Evolutionary conservation across 2,113 vertebrate genomes (phyloP), one percentile per base, ranked within the genome.

Genomic region (Benitochromis conjunctus): DNA sequence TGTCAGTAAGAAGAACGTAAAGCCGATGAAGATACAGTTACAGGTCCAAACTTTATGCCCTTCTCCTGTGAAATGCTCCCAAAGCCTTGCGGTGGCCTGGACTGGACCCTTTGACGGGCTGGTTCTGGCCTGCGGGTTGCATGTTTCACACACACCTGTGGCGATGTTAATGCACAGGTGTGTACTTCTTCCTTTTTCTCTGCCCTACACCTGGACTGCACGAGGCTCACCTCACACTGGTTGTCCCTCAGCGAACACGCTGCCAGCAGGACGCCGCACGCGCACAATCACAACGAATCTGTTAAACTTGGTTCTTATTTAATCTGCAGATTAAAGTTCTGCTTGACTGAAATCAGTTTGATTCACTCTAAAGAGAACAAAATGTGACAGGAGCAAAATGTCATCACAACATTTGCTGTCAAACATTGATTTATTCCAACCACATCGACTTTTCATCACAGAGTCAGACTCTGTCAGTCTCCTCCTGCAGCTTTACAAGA

Each of bases 381-480:
- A 34, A 18, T 1, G 29, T 1, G 5, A 36, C 31, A 18, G 57
- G 18, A 60, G 29, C 57, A 3, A 31, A 24, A 14, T 43, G 3
- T 43, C 18, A 24, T 24, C 13, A 46, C 5, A 71, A 8, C 7
- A 21, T 46, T 16, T 71, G 36, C 46, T 16, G 21, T 46, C 46
- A 26, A 46, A 71, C 7, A 0, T 53, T 9, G 19, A 19, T 43
- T 41, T 14, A 41, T 21, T 66, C 13, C 2, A 21, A 48, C 18
- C 21, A 46, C 0, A 18, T 16, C 3, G 9, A 12, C 21, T 11
- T 29, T 3, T 48, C 41, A 0, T 16, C n/a, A 62, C 29, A 62
- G 51, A 55, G 62, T 66, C 9, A 36, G 1, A 36, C 9, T 60
- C n/a, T 36, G 19, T 36, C 7, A 19, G 2, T 19, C 51, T 19